Base-by-base conservation (phyloP, 1,140 invertebrate genomes). In the Drosophila bocqueti region DNA sequence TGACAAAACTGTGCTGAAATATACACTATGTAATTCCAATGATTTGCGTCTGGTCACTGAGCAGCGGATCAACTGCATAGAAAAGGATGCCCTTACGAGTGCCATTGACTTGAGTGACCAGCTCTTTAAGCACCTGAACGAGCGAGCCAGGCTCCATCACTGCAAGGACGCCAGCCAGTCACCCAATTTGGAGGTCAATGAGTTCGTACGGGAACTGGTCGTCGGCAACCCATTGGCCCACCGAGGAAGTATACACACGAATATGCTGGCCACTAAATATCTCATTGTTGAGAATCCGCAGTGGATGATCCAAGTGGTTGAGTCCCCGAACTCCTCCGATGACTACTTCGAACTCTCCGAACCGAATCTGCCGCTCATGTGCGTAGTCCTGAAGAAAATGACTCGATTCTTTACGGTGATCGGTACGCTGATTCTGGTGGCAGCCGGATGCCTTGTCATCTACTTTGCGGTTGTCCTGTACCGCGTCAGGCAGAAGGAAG, bases 221-320 rank as follows among this genome's bases (percentile, higher is more conserved):
- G 55, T 65, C 8, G 60, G 49, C 29, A 59, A 49, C n/a, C 69
- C 57, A 43, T 71, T 55, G 16, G n/a, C 60, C 42, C 85, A 52
- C 81, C 93, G 92, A 18, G 84, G 81, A 21, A 94, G 94, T 59
- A 93, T 95, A 36, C 93, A 93, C 21, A 94, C 93, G 29, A 95
- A 96, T 83, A 91, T 96, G 7, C 93, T 95, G 59, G 96, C 95
- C 81, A 94, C 95, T 36, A 94, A 96, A 81, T 94, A 96, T n/a
- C 91, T 96, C 16, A 94, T 95, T 15, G 93, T 95, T n/a, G 94
- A 94, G 50, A 96, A 96, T 92, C 95, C 95, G 1, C 94, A 95
- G 69, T 96, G 96, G 96, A 95, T 95, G 15, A 93, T 96, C 11
- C 73, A 85, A 15, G 65, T 66, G 10, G 75, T 61, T 93, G 93